Evolutionary conservation across 2,888 invertebrate species (phyloP), one percentile per base, ranked within the genome.

Genomic region (Apodemia hepburni): DNA sequence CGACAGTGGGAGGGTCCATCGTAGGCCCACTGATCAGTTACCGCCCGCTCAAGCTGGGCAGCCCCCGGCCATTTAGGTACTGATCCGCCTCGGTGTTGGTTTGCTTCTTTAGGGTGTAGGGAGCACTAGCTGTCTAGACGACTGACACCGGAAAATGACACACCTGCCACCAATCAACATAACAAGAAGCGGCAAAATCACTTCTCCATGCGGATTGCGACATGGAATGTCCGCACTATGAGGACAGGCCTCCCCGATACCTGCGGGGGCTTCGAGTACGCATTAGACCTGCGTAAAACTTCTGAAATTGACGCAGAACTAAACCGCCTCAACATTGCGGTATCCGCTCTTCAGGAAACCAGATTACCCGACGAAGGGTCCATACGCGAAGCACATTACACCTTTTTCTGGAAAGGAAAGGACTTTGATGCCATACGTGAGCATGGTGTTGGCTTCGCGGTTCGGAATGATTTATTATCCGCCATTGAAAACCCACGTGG

Each of bases 71-170:
- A 57, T 15, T 61, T 38, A 61, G 49, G 49, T 61, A 59, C 42
- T 59, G 64, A 59, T 64, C 61, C 59, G 64, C 38, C 59, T 35
- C 61, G 35, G n/a, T 42, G 38, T 38, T 58, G 42, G 38, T 33
- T 58, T 59, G 64, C 59, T 59, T 51, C 51, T 15, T 42, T 18
- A 17, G 38, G 64, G 61, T 64, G 61, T 22, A 51, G 45, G 45
- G 59, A 61, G 38, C 60, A 57, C 57, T 33, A 47, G 58, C 27
- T 27, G 58, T 8, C 11, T n/a, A 63, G 38, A 35, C n/a, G 12
- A 35, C 22, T 54, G 15, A 45, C 60, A 35, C 66, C 66, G 0
- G 57, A 70, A 5, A 33, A 69, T 4, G 68, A 69, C 1, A 22
- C 27, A 54, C 54, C 54, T 54, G 7, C 22, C 0, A 35, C 9